Percentiles rank a stretch among this genome's conserved stretches.
Evolutionary conservation across 2,113 vertebrate genomes (phyloP).

Genomic region (Ailuropoda melanoleuca): DNA sequence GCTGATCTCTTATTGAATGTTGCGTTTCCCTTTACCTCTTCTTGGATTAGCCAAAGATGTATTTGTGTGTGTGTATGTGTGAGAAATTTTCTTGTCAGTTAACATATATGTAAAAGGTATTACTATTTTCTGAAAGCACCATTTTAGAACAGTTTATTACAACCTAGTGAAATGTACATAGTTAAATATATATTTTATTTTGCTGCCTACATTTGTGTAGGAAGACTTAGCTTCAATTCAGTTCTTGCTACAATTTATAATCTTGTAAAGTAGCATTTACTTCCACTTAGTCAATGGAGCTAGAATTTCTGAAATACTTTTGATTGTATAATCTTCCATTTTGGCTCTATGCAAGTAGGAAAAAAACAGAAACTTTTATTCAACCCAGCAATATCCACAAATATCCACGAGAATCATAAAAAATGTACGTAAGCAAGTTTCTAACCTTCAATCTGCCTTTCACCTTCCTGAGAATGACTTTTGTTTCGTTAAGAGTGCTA

Average conservation of each 20-base stretch:
- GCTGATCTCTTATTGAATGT: neutral
- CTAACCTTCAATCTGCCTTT: neutral
- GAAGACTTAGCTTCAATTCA: neutral
- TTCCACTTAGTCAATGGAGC: neutral
- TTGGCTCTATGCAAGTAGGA: neutral
- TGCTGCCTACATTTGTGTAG: neutral
- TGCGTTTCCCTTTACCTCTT: neutral
- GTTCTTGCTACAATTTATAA: neutral
- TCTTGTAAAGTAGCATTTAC: neutral
- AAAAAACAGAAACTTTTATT: neutral
- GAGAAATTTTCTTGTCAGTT: neutral
- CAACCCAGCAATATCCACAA: neutral
- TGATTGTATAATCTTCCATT: neutral
- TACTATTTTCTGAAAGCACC: neutral
- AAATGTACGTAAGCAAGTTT: neutral
- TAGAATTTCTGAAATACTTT: neutral
- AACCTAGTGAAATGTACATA: neutral
- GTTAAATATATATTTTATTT: neutral
- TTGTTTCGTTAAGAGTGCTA: neutral
- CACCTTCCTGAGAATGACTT: neutral
- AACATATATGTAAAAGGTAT: neutral
- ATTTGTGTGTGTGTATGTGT: neutral
- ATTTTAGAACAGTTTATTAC: neutral
- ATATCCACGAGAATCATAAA: neutral
- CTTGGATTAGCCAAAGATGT: neutral